These are phyloP conservation scores for Jordanella pulchra DNA, from an alignment of 2,797 vertebrate genomes.

Conservation along the genomic window DNA sequence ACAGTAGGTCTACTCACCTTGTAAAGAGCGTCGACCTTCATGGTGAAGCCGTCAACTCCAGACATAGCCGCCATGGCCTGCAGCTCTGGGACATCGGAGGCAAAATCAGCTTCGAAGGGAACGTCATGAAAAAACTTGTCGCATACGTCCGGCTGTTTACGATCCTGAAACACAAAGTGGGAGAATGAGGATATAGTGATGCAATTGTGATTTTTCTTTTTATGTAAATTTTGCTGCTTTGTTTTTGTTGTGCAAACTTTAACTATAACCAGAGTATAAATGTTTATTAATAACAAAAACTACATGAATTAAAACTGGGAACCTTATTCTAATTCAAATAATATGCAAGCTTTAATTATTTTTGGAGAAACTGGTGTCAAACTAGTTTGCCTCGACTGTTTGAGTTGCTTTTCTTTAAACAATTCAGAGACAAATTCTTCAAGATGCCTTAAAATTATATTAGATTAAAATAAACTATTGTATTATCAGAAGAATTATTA, in stretches of 20 bases:
- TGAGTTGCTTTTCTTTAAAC: neutral
- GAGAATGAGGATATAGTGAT: neutral
- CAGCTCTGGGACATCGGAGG: constrained; percentile 86
- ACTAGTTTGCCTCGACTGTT: neutral
- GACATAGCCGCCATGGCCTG: constrained; percentile 87
- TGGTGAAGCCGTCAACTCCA: constrained; percentile 93
- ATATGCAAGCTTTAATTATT: neutral
- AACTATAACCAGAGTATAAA: neutral
- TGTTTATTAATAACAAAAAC: neutral
- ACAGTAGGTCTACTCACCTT: constrained; percentile 79
- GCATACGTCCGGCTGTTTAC: constrained; percentile 91
- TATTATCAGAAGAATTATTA: neutral
- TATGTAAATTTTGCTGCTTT: neutral
- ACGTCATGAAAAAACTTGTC: constrained; percentile 93
- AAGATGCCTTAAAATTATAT: neutral
- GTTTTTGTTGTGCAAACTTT: neutral
- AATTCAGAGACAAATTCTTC: neutral
- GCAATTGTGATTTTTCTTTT: too few species aligned
- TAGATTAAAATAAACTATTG: neutral
- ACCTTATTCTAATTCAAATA: neutral
- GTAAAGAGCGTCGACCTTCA: constrained; percentile 96
- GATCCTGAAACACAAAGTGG: constrained; percentile 81
- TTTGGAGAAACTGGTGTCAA: neutral
- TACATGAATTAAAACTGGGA: neutral
- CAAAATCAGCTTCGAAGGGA: constrained; percentile 94